Evolutionary conservation across 2,113 vertebrate genomes (phyloP).

Genomic region (Tragelaphus buxtoni): DNA sequence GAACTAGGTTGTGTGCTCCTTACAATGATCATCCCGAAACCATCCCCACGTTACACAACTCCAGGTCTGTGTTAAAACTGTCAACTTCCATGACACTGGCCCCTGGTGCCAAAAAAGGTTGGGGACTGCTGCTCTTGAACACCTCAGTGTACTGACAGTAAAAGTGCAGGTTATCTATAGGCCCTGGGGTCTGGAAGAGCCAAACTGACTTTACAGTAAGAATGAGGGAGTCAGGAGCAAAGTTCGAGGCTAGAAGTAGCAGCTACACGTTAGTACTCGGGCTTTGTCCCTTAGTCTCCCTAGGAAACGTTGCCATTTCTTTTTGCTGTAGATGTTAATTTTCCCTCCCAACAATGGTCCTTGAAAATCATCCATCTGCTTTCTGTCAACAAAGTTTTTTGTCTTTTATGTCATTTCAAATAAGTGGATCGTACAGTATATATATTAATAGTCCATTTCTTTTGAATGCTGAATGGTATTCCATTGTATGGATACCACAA

Average conservation of each 20-base stretch:
- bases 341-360: not conserved
- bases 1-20: not conserved
- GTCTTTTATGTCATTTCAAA: not conserved
- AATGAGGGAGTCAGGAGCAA: not conserved
- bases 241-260: not conserved
- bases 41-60: not conserved
- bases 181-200: no score
- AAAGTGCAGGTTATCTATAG: not conserved
- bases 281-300: not conserved
- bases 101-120: not conserved
- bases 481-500: not conserved
- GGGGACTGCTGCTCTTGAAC: not conserved
- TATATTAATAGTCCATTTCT: not conserved
- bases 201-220: not conserved
- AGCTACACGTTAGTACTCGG: not conserved
- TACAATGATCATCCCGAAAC: not conserved
- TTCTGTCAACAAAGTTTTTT: not conserved
- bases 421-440: not conserved
- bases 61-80: not conserved
- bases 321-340: not conserved
- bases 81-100: not conserved
- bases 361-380: not conserved
- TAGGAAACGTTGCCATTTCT: not conserved
- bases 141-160: not conserved
- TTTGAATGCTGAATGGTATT: not conserved